Percentiles rank a stretch among this genome's conserved stretches.
These are phyloP conservation scores for Coptodon bakossiorum DNA, from an alignment of 2,113 vertebrate species.

Conservation along the genomic window DNA sequence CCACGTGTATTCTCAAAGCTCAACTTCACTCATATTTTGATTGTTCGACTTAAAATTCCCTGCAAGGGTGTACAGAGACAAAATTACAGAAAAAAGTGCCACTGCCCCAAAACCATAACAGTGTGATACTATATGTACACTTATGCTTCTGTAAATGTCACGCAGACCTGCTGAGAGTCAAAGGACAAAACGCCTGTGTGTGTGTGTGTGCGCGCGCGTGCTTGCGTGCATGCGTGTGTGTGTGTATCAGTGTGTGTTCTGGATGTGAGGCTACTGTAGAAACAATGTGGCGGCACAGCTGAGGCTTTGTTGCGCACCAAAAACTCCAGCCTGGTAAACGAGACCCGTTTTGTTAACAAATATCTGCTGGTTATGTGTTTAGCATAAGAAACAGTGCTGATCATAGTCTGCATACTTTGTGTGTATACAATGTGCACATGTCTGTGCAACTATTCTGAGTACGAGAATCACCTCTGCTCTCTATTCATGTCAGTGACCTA, in stretches of 20 bases:
- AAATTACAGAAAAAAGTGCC: not conserved
- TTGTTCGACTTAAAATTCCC: not conserved
- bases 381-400: not conserved
- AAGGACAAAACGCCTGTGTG: not conserved
- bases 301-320: not conserved
- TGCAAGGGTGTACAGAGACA: not conserved
- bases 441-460: not conserved
- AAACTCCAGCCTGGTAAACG: slow-evolving; percentile 6
- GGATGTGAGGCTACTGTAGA: not conserved
- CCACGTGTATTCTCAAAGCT: not conserved
- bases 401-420: not conserved
- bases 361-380: not conserved
- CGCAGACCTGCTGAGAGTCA: not conserved
- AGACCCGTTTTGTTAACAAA: slow-evolving; percentile 19
- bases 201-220: not conserved
- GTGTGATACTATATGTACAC: not conserved
- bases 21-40: not conserved
- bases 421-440: not conserved
- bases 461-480: not conserved
- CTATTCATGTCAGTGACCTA: not conserved
- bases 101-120: not conserved
- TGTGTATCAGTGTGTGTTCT: not conserved
- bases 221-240: not conserved
- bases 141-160: not conserved
- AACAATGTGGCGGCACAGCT: not conserved